phyloP scores from a whole-genome alignment of 1,140 invertebrate genomes.

The Cheumatopsyche charites region DNA sequence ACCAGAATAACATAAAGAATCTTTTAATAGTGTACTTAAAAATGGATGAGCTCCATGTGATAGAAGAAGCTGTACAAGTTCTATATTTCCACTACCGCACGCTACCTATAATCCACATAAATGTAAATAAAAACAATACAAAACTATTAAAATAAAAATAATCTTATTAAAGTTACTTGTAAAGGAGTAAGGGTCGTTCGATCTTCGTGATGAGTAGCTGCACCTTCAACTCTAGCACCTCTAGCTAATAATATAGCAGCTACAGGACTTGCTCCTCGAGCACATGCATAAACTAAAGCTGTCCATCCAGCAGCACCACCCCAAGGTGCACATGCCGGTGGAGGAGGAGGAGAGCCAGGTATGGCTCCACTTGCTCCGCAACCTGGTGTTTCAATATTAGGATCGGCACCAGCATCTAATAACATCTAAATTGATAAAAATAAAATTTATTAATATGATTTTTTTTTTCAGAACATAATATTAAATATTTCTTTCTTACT shows the following conservation, averaged over 20 bases:
- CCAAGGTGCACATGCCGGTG: conserved; percentile 51
- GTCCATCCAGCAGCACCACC: conserved; percentile 54
- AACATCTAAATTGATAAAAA: conserved; percentile 61
- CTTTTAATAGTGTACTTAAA: conserved; percentile 80
- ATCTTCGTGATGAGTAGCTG: conserved; percentile 79
- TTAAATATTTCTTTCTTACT: conserved; percentile 52
- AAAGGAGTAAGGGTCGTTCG: conserved; percentile 85
- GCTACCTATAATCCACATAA: conserved; percentile 63
- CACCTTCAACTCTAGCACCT: conserved; percentile 85
- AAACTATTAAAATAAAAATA: not conserved
- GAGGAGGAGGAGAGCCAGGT: conserved; percentile 56
- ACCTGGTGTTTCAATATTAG: conserved; percentile 73
- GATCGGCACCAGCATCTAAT: conserved; percentile 78
- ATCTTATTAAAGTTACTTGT: conserved; percentile 64
- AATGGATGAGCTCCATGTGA: conserved; percentile 87
- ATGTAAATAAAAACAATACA: conserved; percentile 1
- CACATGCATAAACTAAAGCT: conserved; percentile 60
- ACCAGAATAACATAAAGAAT: conserved; percentile 82
- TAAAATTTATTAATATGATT: not conserved
- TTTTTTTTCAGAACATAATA: conserved; percentile 14
- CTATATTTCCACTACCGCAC: conserved; percentile 78
- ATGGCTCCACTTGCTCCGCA: conserved; percentile 56
- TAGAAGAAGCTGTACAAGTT: conserved; percentile 79
- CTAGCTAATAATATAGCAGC: conserved; percentile 74
- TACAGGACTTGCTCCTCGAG: conserved; percentile 60